Evolutionary conservation across 2,797 vertebrate genomes (phyloP).

Genomic region (Ispidina picta): DNA sequence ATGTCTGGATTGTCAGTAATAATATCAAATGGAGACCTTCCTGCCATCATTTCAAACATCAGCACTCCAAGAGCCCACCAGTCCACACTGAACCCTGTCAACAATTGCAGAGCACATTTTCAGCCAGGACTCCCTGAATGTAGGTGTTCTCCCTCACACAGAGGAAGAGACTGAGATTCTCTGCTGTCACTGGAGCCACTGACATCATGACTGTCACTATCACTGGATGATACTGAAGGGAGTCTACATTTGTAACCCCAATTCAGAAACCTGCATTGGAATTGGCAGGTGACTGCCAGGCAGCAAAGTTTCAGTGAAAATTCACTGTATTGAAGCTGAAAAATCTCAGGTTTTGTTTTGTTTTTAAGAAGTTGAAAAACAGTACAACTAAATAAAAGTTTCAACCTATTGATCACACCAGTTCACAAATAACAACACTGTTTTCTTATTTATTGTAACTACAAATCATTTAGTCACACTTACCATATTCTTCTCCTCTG

Average conservation of each 20-base stretch:
- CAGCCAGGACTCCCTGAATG: neutral
- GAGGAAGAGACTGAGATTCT: neutral
- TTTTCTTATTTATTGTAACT: neutral
- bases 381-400: neutral
- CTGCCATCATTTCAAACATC: constrained; percentile 99
- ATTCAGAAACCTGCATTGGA: neutral
- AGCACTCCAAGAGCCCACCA: constrained; percentile 98
- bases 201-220: neutral
- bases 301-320: neutral
- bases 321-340: neutral
- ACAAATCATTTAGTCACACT: constrained; percentile 24
- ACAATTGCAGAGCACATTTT: neutral
- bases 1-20: constrained; percentile 99
- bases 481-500: constrained; percentile 96
- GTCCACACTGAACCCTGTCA: constrained; percentile 94
- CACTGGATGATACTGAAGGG: neutral
- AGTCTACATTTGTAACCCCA: too few relatives aligned
- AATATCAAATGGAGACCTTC: constrained; percentile 96
- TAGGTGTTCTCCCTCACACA: neutral
- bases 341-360: too few relatives aligned
- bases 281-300: neutral
- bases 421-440: neutral
- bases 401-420: neutral
- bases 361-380: neutral
- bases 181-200: neutral